Evolutionary conservation across 2,797 vertebrate species (phyloP).

Genomic region (Pantherophis alleghaniensis): DNA sequence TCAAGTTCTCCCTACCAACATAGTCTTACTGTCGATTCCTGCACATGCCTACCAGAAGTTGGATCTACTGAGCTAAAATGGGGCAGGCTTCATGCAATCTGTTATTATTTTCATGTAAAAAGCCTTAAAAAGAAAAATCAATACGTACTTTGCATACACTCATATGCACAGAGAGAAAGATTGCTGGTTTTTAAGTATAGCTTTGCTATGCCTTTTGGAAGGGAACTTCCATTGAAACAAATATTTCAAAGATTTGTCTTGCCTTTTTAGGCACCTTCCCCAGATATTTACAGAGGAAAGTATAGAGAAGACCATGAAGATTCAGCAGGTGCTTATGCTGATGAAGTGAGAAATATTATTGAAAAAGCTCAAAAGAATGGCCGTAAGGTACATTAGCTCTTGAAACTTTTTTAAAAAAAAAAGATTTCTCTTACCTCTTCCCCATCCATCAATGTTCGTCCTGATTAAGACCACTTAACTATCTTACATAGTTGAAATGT

Average conservation of each 20-base stretch:
- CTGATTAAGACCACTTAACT: neutral
- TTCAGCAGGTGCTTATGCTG: conserved; percentile 86
- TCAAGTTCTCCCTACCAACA: neutral
- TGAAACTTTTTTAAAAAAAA: neutral
- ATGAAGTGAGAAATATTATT: conserved; percentile 87
- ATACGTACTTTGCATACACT: neutral
- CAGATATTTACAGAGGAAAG: conserved; percentile 92
- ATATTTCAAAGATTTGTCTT: neutral
- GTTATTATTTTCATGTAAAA: neutral
- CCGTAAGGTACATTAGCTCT: conserved; percentile 79
- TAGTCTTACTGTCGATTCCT: neutral
- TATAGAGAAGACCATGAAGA: conserved; percentile 85
- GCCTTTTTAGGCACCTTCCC: conserved; percentile 83
- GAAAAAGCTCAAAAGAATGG: conserved; percentile 75
- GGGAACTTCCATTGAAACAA: neutral
- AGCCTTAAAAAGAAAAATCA: neutral
- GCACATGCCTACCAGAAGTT: neutral
- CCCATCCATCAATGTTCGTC: neutral
- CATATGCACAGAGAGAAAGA: neutral
- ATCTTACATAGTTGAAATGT: conserved; percentile 27
- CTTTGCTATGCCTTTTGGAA: neutral
- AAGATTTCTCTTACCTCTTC: neutral
- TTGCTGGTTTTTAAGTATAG: neutral
- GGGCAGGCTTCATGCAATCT: neutral
- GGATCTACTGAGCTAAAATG: neutral